Base-by-base conservation (phyloP, 2,113 vertebrate species). In the Nannospalax galili region DNA sequence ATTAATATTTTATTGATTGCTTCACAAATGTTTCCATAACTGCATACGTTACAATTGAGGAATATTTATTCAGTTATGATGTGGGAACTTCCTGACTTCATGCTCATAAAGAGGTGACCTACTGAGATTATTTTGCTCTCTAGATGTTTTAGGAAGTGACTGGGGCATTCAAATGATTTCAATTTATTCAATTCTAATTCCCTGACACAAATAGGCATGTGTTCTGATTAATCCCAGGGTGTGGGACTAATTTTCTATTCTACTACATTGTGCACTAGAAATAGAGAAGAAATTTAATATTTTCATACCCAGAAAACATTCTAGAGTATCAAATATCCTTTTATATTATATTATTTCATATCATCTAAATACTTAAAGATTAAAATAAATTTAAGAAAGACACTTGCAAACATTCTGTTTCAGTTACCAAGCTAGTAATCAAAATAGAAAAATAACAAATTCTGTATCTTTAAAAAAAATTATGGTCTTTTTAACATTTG, bases 1-100 rank as follows among this genome's bases (percentile, higher is more conserved):
- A 6, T 93, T 45, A 19, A 37, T 77, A 60, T 74, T 8, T 67
- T 88, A 96, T 78, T 80, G 95, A 95, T 81, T 79, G 24, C 35
- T 77, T 94, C 75, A 89, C 73, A 96, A 92, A 91, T 64, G 42
- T 22, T 93, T 62, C 52, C n/a, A 91, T 94, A 56, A 45, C 22
- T 90, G 7, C 4, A n/a, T 9, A 48, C 40, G 77, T 82, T 85
- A 70, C 12, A 82, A 75, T 74, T 84, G n/a, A 74, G 20, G 4
- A 20, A 0, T 15, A 87, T 80, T 89, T 89, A 87, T 75, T 96
- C 22, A 69, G 40, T 1, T 35, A 75, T 58, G 22, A 87, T 88
- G 65, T 90, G 56, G 8, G 65, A 87, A 58, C 69, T 91, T 93
- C 48, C 74, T 95, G 58, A 75, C 6, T 60, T 84, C 6, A 65